Evolutionary conservation across 2,888 invertebrate genomes (phyloP).

Genomic region (Eristalis arbustorum): DNA sequence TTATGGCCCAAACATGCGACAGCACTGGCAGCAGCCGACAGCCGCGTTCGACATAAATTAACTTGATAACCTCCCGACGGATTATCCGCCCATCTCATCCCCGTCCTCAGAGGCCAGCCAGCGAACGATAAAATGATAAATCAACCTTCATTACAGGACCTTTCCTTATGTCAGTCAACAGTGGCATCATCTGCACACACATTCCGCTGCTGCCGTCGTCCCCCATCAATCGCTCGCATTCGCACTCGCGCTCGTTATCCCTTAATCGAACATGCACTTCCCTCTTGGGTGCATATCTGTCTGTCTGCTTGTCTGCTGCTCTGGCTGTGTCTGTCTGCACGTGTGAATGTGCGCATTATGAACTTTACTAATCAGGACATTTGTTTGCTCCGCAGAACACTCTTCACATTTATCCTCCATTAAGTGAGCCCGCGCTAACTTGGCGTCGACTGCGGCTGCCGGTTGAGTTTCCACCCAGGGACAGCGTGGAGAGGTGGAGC

Average conservation of each 20-base stretch:
- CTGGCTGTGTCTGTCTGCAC: background rate
- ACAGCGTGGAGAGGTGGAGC: background rate
- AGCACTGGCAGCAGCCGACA: background rate
- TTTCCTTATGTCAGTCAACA: constrained; percentile 48
- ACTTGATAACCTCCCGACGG: constrained; percentile 21
- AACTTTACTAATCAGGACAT: constrained; percentile 67
- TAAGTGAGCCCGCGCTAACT: constrained; percentile 55
- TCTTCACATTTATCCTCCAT: constrained; percentile 57
- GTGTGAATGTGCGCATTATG: constrained; percentile 21
- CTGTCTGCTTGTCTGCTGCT: background rate
- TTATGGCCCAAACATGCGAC: background rate
- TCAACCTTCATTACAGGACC: constrained; percentile 37
- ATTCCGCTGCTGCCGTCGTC: constrained; percentile 9
- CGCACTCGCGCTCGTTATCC: constrained; percentile 28
- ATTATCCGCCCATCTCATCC: constrained; percentile 4
- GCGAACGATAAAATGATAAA: constrained; percentile 51
- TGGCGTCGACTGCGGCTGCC: constrained; percentile 17
- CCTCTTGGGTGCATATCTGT: background rate
- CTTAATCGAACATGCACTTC: constrained; percentile 33
- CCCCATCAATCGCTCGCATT: constrained; percentile 42
- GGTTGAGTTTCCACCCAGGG: background rate
- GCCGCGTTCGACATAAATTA: constrained; percentile 12
- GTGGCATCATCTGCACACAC: constrained; percentile 36
- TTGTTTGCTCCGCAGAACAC: constrained; percentile 61
- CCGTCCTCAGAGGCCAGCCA: constrained; percentile 1